Conservation (phyloP, 1,140 invertebrate species). For the Microplitis mediator region DNA sequence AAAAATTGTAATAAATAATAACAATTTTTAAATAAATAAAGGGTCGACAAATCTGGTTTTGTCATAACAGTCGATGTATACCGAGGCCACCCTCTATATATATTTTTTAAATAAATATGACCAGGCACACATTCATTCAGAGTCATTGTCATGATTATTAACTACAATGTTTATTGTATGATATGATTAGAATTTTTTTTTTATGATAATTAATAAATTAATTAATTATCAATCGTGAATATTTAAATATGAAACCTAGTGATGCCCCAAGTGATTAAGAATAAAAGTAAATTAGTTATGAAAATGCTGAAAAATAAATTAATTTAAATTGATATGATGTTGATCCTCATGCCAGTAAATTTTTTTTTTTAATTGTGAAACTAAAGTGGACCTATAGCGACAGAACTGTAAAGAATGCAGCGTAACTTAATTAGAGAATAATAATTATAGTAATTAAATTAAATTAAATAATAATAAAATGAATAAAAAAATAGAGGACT, state of each 20-base stretch:
- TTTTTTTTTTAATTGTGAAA: not conserved
- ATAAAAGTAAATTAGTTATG: not conserved
- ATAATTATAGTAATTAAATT: not conserved
- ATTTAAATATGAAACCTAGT: too few relatives aligned
- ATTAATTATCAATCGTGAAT: too few relatives aligned
- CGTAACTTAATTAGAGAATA: not conserved
- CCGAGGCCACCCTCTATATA: slow-evolving; percentile 44
- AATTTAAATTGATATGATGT: not conserved
- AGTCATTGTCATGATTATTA: slow-evolving; percentile 34
- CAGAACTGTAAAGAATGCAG: not conserved
- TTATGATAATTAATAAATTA: too few relatives aligned
- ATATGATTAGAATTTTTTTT: too few relatives aligned
- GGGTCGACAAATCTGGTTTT: slow-evolving; percentile 59
- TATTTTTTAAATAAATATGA: slow-evolving; percentile 32
- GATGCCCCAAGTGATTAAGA: too few relatives aligned
- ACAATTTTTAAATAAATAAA: not conserved
- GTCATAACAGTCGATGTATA: slow-evolving; percentile 59
- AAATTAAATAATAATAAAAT: slow-evolving; percentile 16
- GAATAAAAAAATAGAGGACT: slow-evolving; percentile 37
- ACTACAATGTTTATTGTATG: not conserved
- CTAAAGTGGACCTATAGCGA: too few relatives aligned
- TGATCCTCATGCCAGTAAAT: slow-evolving; percentile 9
- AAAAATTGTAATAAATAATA: not conserved
- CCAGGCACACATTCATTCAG: slow-evolving; percentile 61
- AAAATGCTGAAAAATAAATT: not conserved